Evolutionary conservation across 2,888 invertebrate species (phyloP).

Genomic region (Eristalis intricaria): DNA sequence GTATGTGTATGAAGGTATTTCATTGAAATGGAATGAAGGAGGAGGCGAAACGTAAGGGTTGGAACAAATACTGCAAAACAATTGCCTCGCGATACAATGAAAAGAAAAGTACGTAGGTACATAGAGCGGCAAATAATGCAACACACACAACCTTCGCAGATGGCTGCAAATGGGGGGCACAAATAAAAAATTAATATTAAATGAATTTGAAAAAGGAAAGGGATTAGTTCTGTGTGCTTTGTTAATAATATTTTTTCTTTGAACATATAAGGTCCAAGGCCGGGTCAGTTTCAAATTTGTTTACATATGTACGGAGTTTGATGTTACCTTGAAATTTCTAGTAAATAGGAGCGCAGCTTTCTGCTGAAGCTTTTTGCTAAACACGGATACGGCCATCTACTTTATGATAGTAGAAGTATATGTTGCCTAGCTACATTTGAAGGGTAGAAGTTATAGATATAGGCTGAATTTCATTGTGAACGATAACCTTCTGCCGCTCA

Average conservation of each 20-base stretch:
- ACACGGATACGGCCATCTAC: slow-evolving; percentile 26
- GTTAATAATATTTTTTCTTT: slow-evolving; percentile 15
- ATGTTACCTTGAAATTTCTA: slow-evolving; percentile 5
- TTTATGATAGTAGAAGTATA: slow-evolving; percentile 11
- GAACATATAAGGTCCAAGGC: slow-evolving; percentile 37
- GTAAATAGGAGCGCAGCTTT: neutral
- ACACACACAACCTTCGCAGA: slow-evolving; percentile 21
- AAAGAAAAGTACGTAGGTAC: slow-evolving; percentile 31
- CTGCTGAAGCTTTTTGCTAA: slow-evolving; percentile 18
- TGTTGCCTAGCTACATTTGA: neutral
- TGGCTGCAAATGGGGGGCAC: slow-evolving; percentile 2
- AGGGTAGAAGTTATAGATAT: no score
- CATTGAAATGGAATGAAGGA: neutral
- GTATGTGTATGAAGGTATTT: no score
- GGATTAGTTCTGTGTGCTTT: slow-evolving; percentile 27
- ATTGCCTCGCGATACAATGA: slow-evolving; percentile 60
- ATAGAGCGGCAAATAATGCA: slow-evolving; percentile 42
- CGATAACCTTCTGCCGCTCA: neutral
- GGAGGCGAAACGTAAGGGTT: slow-evolving; percentile 11
- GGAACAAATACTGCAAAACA: slow-evolving; percentile 44
- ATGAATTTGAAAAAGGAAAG: slow-evolving; percentile 47
- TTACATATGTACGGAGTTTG: neutral
- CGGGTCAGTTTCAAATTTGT: slow-evolving; percentile 43
- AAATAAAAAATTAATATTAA: slow-evolving; percentile 54
- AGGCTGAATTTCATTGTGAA: neutral